A percentile compares a stretch with the other conserved stretches of the same genome.
Evolutionary conservation across 2,888 invertebrate genomes (phyloP).

Genomic region (Ennomos fuscantarius): DNA sequence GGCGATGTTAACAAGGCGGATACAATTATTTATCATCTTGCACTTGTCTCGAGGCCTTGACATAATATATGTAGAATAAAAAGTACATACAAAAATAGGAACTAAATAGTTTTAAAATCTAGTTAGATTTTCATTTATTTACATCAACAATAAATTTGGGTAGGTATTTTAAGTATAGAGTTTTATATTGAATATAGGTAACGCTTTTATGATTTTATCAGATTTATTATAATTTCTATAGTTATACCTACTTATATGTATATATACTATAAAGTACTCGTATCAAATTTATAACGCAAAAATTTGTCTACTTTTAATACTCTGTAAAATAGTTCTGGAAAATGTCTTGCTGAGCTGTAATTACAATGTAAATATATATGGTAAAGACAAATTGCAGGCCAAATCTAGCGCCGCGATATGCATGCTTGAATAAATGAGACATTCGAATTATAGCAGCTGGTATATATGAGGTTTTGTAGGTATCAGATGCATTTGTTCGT

Average conservation of each 20-base stretch:
- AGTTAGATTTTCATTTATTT: too few species aligned
- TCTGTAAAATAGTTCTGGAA: too few species aligned
- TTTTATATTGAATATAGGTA: too few species aligned
- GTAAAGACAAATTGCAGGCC: constrained; percentile 50
- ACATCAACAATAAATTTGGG: too few species aligned
- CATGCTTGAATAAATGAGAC: constrained; percentile 22
- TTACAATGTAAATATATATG: constrained; percentile 44
- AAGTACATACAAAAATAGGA: background rate
- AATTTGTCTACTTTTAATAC: too few species aligned
- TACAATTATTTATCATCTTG: constrained; percentile 18
- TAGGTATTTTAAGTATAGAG: too few species aligned
- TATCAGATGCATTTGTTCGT: background rate
- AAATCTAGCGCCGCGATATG: constrained; percentile 38
- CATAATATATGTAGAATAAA: constrained; percentile 43
- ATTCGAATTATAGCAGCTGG: background rate
- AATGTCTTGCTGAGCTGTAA: background rate
- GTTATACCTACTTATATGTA: too few species aligned
- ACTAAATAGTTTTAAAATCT: too few species aligned
- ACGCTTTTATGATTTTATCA: too few species aligned
- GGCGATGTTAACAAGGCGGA: constrained; percentile 29
- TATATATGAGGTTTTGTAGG: constrained; percentile 6
- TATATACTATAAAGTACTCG: too few species aligned
- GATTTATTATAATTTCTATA: too few species aligned
- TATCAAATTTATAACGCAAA: too few species aligned
- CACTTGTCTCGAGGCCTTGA: constrained; percentile 61